These are phyloP conservation scores for Esperia sulphurella DNA, from an alignment of 2,888 invertebrate species.

Conservation along the genomic window DNA sequence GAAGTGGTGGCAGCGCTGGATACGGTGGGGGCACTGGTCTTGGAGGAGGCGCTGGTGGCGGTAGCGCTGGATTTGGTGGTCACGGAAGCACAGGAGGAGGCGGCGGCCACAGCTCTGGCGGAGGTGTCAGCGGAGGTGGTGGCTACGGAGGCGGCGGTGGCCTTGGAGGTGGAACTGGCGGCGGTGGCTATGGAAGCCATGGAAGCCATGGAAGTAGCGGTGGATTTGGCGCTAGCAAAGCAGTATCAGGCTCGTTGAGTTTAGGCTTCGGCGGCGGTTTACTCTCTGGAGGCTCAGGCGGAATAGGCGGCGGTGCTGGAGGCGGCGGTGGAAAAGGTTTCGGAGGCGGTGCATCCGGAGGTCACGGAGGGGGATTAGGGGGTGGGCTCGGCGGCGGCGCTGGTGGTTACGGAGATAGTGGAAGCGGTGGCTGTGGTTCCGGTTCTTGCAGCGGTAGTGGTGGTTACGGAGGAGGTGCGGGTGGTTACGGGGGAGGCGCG, in stretches of 20 bases:
- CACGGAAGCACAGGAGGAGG: not conserved
- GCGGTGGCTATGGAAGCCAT: constrained; percentile 33
- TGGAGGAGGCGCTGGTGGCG: constrained; percentile 14
- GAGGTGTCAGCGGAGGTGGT: constrained; percentile 5
- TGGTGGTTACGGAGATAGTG: constrained; percentile 11
- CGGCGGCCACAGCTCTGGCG: not conserved
- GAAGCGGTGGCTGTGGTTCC: constrained; percentile 16
- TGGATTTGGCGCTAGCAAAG: constrained; percentile 48
- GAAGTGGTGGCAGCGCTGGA: constrained; percentile 28
- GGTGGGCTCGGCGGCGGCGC: constrained; percentile 14
- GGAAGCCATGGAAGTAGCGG: constrained; percentile 68
- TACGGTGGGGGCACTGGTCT: constrained; percentile 15
- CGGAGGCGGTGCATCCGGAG: constrained; percentile 5
- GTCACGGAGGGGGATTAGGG: constrained; percentile 9
- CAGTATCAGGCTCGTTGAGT: constrained; percentile 11
- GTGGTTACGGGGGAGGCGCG: constrained; percentile 15
- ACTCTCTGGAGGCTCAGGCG: constrained; percentile 13
- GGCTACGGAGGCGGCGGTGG: constrained; percentile 18
- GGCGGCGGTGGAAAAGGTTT: constrained; percentile 9
- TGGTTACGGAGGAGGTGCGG: constrained; percentile 16
- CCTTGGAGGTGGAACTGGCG: constrained; percentile 15
- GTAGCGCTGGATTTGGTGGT: constrained; percentile 9
- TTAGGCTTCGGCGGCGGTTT: constrained; percentile 18
- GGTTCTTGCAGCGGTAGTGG: constrained; percentile 16
- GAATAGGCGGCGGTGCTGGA: constrained; percentile 13